Evolutionary conservation across 2,888 invertebrate genomes (phyloP), one percentile per base, ranked within the genome.

Genomic region (Parapristionchus giblindavisi): DNA sequence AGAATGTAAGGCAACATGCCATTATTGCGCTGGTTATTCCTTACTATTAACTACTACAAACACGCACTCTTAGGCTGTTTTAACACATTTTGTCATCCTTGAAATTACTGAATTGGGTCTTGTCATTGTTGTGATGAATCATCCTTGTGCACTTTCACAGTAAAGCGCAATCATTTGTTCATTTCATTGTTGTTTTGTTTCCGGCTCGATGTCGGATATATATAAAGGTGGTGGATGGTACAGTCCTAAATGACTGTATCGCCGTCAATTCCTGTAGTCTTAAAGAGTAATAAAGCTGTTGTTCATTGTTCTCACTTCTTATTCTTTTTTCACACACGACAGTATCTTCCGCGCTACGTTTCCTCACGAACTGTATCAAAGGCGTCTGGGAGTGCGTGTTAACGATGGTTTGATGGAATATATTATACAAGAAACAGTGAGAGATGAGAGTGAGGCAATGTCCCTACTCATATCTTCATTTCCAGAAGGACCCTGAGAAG

Each of bases 1-100:
- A 86, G 78, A 85, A 86, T 81, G 86, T 87, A 87, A 86, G 85
- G 68, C 76, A 66, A 51, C 34, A 48, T 51, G 65, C 40, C 43
- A n/a, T 48, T 8, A 34, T 60, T 14, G 66, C 66, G 51, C 51
- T 48, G 29, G 48, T 66, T 43, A 43, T 40, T n/a, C 17, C 66
- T 48, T 51, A 11, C 51, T 27, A 27, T 66, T 51, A 17, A 17
- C 65, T 17, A 21, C 48, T 65, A 34, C 34, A n/a, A 66, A 32
- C 51, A 66, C 66, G 66, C 66, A 66, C 66, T 66, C 66, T 32
- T n/a, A n/a, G 34, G 43, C 63, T 32, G n/a, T 61, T 29, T 38
- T 58, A 38, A 36, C 36, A 29, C n/a, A n/a, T n/a, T n/a, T n/a
- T n/a, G n/a, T n/a, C n/a, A n/a, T n/a, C n/a, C n/a, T n/a, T 63